A percentile compares a stretch with the other conserved stretches of the same genome.
Evolutionary conservation across 1,140 invertebrate species (phyloP).

Genomic region (Caenorhabditis tropicalis): DNA sequence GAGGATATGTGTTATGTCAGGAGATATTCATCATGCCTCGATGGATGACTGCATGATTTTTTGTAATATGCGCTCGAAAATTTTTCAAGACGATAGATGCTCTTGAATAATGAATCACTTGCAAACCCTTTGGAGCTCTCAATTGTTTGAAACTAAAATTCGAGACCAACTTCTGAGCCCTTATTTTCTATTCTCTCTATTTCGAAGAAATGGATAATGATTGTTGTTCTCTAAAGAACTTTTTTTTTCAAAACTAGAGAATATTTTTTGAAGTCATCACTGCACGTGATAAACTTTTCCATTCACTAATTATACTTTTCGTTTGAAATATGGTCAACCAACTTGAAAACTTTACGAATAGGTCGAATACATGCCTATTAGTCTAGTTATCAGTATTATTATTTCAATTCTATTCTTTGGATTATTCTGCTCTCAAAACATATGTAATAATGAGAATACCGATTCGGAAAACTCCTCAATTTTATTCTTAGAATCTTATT

Average conservation of each 20-base stretch:
- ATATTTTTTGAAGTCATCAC: no score
- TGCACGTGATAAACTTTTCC: no score
- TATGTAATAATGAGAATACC: no score
- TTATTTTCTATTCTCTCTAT: background rate
- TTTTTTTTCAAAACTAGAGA: background rate
- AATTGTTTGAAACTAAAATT: conserved; percentile 16
- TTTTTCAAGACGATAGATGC: background rate
- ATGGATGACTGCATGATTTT: conserved; percentile 30
- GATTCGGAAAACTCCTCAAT: no score
- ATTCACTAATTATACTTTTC: no score
- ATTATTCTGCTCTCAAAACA: no score
- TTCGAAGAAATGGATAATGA: background rate
- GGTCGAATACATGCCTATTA: no score
- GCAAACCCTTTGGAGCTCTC: background rate
- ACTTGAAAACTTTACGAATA: no score
- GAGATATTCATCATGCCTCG: conserved; percentile 16
- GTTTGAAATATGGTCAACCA: no score
- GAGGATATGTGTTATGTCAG: conserved; percentile 21
- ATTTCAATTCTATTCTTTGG: no score
- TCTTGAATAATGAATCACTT: conserved; percentile 7
- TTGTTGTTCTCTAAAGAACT: background rate
- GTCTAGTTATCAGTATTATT: no score
- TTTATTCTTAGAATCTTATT: no score
- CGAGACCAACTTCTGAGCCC: background rate
- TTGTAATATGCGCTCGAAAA: conserved; percentile 11